Evolutionary conservation across 2,888 invertebrate species (phyloP), one percentile per base, ranked within the genome.

Genomic region (Melipona beecheii): DNA sequence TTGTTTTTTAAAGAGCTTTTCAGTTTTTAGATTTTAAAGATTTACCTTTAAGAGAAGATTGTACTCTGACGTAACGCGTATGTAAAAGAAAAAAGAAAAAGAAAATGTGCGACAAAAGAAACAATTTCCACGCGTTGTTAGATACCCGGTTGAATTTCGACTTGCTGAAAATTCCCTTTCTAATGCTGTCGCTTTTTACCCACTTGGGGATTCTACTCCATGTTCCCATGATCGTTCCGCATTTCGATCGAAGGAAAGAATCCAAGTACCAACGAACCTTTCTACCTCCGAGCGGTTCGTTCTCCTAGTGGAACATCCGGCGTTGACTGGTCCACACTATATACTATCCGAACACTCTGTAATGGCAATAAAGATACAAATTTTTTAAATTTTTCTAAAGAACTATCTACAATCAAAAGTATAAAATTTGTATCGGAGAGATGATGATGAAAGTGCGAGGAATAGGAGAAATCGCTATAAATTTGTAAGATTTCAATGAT

Each of bases 161-260:
- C 65, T 60, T 62, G 43, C 43, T 64, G 69, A 76, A 83, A 83
- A 74, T 74, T 73, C 73, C 83, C 83, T 82, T 84, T 82, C 83
- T 78, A 84, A 84, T 71, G 72, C 68, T 56, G 65, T 62, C 58
- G 70, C 52, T 66, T 70, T 58, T 71, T 73, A 74, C 74, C 72
- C 71, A 71, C 66, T 82, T 83, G 68, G 24, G 71, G 77, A 83
- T 82, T 83, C 77, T 82, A 66, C 82, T 70, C 74, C 58, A 73
- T 83, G 78, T 84, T 83, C 83, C 83, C 83, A 84, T 84, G 83
- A 78, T 70, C 83, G 83, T 84, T 83, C 83, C 83, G 83, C 83
- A 75, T 84, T 84, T 84, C 83, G 83, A 74, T 84, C 74, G 70
- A 24, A 60, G 66, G 75, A 83, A 72, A 73, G 83, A 82, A 83